Percentiles rank a stretch among this genome's conserved stretches.
Conservation (phyloP, 2,797 vertebrate genomes). For the Buphagus erythrorhynchus region DNA sequence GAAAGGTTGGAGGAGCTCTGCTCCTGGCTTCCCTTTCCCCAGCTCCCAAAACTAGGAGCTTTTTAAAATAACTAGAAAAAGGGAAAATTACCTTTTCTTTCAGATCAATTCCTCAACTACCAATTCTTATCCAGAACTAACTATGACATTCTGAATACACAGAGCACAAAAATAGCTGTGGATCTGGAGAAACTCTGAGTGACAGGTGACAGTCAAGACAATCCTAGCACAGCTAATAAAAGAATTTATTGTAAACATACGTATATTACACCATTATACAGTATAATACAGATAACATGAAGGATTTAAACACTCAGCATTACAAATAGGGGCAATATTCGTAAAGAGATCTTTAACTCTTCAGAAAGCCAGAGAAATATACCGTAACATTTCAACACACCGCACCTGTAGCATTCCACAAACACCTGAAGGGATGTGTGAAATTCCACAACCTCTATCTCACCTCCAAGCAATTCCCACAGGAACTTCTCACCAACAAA, state of each 20-base stretch:
- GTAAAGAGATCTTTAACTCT: slow-evolving; percentile 25
- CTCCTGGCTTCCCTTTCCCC: neutral
- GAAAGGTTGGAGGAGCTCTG: neutral
- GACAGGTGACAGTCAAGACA: neutral
- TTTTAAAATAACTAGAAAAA: neutral
- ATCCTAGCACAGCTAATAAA: slow-evolving; percentile 67
- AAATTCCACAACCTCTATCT: neutral
- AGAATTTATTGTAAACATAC: slow-evolving; percentile 77
- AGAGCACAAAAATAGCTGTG: neutral
- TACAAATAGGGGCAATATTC: slow-evolving; percentile 14
- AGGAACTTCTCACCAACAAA: neutral
- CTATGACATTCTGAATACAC: neutral
- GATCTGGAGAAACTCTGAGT: neutral
- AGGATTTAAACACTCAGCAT: slow-evolving; percentile 53
- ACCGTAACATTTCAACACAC: neutral
- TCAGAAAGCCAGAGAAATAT: slow-evolving; percentile 39
- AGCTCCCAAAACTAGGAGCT: neutral
- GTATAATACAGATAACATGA: slow-evolving; percentile 73
- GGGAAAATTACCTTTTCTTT: neutral
- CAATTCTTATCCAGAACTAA: neutral
- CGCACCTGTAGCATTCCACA: neutral
- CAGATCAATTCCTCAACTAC: neutral
- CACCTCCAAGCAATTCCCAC: slow-evolving; percentile 9
- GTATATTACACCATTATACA: slow-evolving; percentile 77
- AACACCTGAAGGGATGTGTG: neutral